Conservation (phyloP, 2,797 vertebrate species). For the Protonibea diacanthus region DNA sequence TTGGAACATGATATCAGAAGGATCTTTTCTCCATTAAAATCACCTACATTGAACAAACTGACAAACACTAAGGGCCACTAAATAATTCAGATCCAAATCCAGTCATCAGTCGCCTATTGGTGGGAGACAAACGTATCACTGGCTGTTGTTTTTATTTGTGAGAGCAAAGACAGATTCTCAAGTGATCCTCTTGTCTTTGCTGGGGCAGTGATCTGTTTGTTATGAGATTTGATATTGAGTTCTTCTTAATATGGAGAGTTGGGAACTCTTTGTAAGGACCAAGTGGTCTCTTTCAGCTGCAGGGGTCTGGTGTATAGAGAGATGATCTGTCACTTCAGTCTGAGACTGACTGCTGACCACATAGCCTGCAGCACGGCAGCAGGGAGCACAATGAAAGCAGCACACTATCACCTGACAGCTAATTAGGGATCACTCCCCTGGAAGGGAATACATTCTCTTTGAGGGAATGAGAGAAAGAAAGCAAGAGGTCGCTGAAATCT, state of each 20-base stretch:
- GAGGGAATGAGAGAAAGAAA: slow-evolving; percentile 76
- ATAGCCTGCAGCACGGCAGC: slow-evolving; percentile 79
- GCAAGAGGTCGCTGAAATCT: slow-evolving; percentile 79
- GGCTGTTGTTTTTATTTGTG: slow-evolving; percentile 67
- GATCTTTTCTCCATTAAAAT: slow-evolving; percentile 58
- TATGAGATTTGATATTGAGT: slow-evolving; percentile 77
- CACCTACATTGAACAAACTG: slow-evolving; percentile 58
- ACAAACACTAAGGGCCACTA: slow-evolving; percentile 62
- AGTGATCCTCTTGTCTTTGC: slow-evolving; percentile 64
- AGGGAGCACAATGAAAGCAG: slow-evolving; percentile 76
- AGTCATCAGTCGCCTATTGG: slow-evolving; percentile 44
- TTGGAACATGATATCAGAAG: slow-evolving; percentile 57
- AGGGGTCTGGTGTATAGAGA: slow-evolving; percentile 71
- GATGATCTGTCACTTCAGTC: slow-evolving; percentile 82
- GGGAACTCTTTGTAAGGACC: slow-evolving; percentile 81
- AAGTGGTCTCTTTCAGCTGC: slow-evolving; percentile 84
- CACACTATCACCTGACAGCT: slow-evolving; percentile 85
- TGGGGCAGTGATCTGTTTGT: slow-evolving; percentile 72
- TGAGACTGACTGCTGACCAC: slow-evolving; percentile 81
- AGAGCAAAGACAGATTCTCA: slow-evolving; percentile 50
- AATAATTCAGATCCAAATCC: slow-evolving; percentile 68
- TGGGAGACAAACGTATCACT: slow-evolving; percentile 38
- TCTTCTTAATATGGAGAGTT: slow-evolving; percentile 74
- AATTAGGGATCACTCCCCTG: slow-evolving; percentile 85
- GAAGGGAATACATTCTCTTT: slow-evolving; percentile 85